Evolutionary conservation across 2,888 invertebrate genomes (phyloP).

Genomic region (Colletes collaris): DNA sequence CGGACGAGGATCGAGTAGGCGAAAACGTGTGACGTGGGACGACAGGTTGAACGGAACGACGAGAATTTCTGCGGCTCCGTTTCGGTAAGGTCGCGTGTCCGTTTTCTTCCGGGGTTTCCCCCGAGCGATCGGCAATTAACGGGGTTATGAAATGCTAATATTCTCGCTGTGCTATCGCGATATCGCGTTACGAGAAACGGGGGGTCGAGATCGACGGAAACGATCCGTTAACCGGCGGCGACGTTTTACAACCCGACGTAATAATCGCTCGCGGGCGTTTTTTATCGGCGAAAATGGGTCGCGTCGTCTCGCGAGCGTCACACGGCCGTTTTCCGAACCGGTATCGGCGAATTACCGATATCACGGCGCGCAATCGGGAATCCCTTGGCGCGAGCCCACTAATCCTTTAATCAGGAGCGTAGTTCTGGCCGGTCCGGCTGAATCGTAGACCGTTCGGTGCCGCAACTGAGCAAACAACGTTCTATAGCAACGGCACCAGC

Average conservation of each 20-base stretch:
- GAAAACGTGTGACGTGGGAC: no score
- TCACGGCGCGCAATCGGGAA: slow-evolving; percentile 44
- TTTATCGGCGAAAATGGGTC: neutral
- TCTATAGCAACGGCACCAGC: slow-evolving; percentile 34
- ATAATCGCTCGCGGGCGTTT: no score
- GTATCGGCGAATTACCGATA: slow-evolving; percentile 32
- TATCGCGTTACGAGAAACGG: slow-evolving; percentile 32
- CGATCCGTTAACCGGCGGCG: slow-evolving; percentile 32
- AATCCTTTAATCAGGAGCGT: slow-evolving; percentile 64
- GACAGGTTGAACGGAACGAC: neutral
- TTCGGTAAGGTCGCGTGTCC: slow-evolving; percentile 41
- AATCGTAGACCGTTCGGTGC: slow-evolving; percentile 57
- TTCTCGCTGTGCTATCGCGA: slow-evolving; percentile 6
- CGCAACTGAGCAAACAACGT: slow-evolving; percentile 64
- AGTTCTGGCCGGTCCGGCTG: slow-evolving; percentile 52
- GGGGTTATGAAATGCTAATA: slow-evolving; percentile 54
- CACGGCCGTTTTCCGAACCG: neutral
- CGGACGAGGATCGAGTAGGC: no score
- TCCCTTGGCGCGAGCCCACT: slow-evolving; percentile 56
- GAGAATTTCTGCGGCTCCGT: neutral
- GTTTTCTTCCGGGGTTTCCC: slow-evolving; percentile 37
- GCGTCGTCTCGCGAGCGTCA: neutral
- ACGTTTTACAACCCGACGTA: slow-evolving; percentile 1
- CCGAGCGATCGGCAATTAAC: slow-evolving; percentile 49
- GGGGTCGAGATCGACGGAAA: slow-evolving; percentile 9